Percentiles rank a stretch among this genome's conserved stretches.
These are phyloP conservation scores for Poeciliopsis turneri DNA, from an alignment of 2,797 vertebrate genomes.

Conservation along the genomic window DNA sequence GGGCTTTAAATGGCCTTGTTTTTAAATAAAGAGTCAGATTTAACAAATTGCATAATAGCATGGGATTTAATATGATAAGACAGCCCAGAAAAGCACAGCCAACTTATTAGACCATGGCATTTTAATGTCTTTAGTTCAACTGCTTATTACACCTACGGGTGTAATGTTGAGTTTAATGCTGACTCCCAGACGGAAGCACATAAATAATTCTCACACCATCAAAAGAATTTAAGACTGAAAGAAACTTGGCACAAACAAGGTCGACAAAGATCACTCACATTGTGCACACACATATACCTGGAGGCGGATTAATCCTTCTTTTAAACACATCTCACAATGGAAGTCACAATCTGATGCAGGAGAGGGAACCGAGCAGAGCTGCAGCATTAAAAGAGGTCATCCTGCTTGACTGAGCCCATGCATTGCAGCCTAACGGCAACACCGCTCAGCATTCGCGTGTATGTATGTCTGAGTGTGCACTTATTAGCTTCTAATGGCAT, in stretches of 20 bases:
- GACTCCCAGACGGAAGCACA: slow-evolving; percentile 30
- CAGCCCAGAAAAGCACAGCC: slow-evolving; percentile 3
- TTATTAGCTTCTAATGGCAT: slow-evolving; percentile 21
- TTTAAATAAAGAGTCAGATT: slow-evolving; percentile 1
- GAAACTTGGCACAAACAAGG: slow-evolving; percentile 38
- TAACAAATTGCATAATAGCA: not conserved
- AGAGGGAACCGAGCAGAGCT: slow-evolving; percentile 47
- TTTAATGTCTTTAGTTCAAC: slow-evolving; percentile 2
- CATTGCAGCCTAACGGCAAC: slow-evolving; percentile 37
- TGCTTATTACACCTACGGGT: not conserved
- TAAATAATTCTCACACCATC: slow-evolving; percentile 58
- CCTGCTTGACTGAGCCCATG: slow-evolving; percentile 51
- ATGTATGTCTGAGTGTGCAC: not conserved
- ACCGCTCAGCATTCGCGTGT: slow-evolving; percentile 24
- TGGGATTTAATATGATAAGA: not conserved
- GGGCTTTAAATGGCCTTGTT: not conserved
- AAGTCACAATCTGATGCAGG: slow-evolving; percentile 66
- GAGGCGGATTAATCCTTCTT: slow-evolving; percentile 53
- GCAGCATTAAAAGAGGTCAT: slow-evolving; percentile 62
- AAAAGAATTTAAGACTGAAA: slow-evolving; percentile 44
- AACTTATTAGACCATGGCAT: slow-evolving; percentile 10
- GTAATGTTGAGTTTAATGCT: slow-evolving; percentile 24
- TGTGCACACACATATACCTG: slow-evolving; percentile 27
- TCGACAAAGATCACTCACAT: slow-evolving; percentile 30
- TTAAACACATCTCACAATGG: slow-evolving; percentile 63